A percentile compares a stretch with the other conserved stretches of the same genome.
These are phyloP conservation scores for Paratrypauchen microcephalus DNA, from an alignment of 2,797 vertebrate species.

Conservation along the genomic window DNA sequence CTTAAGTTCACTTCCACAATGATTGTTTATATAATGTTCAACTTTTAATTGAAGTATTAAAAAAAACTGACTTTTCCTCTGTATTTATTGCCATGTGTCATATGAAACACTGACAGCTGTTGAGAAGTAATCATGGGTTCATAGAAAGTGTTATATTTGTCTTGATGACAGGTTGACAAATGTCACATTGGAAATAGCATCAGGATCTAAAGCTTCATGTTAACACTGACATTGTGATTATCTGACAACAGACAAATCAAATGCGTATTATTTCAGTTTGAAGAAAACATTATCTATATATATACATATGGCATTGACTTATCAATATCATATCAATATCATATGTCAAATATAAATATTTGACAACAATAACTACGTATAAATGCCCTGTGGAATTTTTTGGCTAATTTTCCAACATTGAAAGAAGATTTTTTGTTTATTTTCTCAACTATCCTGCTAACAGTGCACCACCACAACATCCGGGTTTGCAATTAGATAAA, in stretches of 20 bases:
- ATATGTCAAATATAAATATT: neutral
- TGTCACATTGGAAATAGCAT: slow-evolving; percentile 14
- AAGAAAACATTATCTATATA: neutral
- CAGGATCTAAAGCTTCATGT: slow-evolving; percentile 21
- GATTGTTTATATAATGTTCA: neutral
- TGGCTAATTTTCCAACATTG: neutral
- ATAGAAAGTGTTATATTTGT: slow-evolving; percentile 20
- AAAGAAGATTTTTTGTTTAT: neutral
- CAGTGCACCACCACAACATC: neutral
- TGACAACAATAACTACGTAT: too few relatives aligned
- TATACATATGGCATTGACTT: neutral
- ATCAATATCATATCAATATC: too few relatives aligned
- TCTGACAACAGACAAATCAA: slow-evolving; percentile 12
- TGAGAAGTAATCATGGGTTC: slow-evolving; percentile 30
- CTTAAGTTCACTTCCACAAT: neutral
- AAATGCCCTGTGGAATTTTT: too few relatives aligned
- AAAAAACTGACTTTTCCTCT: neutral
- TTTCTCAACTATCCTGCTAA: neutral
- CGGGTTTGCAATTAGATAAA: neutral
- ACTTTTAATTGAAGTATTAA: neutral
- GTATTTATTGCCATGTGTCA: neutral
- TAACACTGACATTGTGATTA: slow-evolving; percentile 1
- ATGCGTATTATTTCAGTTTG: neutral
- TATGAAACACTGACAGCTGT: neutral
- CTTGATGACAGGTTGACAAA: slow-evolving; percentile 20